phyloP scores from a whole-genome alignment of 2,797 vertebrate genomes.

The Neoniphon sammara region DNA sequence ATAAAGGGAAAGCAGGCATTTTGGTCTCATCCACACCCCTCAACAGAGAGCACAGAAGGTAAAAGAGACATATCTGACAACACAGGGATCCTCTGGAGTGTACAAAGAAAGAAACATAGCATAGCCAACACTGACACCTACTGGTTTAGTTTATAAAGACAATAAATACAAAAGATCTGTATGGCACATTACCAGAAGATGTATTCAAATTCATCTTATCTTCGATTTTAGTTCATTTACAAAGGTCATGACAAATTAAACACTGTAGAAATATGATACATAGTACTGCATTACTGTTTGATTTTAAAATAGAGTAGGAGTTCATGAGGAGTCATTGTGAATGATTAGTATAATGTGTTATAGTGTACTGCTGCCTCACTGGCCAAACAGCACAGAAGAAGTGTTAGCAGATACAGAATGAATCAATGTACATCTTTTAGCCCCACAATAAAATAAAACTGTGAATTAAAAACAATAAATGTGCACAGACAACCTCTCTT shows the following conservation, averaged over 20 bases:
- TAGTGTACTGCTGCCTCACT: slow-evolving; percentile 12
- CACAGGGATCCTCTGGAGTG: slow-evolving; percentile 3
- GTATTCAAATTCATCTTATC: neutral
- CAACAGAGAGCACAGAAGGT: neutral
- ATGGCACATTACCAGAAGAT: neutral
- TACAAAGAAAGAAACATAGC: neutral
- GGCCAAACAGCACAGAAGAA: slow-evolving; percentile 17
- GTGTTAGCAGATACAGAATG: neutral
- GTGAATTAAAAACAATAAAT: neutral
- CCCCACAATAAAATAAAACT: neutral
- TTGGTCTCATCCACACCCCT: neutral
- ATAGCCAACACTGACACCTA: slow-evolving; percentile 68
- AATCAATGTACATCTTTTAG: neutral
- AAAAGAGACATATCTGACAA: neutral
- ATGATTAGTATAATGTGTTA: slow-evolving; percentile 42
- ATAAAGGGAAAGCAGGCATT: neutral
- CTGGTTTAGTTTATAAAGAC: slow-evolving; percentile 42
- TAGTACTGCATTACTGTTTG: neutral
- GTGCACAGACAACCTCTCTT: neutral
- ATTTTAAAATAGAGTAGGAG: too few relatives aligned
- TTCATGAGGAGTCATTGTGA: slow-evolving; percentile 10
- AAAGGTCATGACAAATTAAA: neutral
- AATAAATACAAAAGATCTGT: neutral
- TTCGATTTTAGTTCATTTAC: neutral
- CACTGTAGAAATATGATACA: too few relatives aligned